Percentiles rank a stretch among this genome's conserved stretches.
phyloP scores from a whole-genome alignment of 2,797 vertebrate species.

The Toxotes lorentzi region DNA sequence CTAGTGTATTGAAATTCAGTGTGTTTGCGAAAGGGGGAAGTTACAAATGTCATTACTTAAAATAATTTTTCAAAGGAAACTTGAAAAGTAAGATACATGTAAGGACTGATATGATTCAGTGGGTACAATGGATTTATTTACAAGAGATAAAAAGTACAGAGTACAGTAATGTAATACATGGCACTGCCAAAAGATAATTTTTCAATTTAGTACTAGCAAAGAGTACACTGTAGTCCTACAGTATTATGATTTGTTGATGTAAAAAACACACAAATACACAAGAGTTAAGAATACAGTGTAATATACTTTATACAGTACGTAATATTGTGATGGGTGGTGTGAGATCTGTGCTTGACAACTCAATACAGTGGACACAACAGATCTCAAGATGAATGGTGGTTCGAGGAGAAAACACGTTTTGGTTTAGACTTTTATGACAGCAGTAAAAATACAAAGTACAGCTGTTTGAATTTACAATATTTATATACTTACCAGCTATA shows the following conservation, averaged over 20 bases:
- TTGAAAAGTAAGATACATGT: not conserved
- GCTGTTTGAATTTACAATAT: slow-evolving; percentile 7
- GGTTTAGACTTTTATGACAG: slow-evolving; percentile 21
- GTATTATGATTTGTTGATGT: slow-evolving; percentile 16
- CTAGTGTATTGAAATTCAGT: slow-evolving; percentile 51
- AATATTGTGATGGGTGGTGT: not conserved
- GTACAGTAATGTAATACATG: slow-evolving; percentile 1
- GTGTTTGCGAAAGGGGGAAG: slow-evolving; percentile 64
- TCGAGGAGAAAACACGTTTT: slow-evolving; percentile 10
- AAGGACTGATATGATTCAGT: slow-evolving; percentile 16
- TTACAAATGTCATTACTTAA: slow-evolving; percentile 54
- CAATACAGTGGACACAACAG: not conserved
- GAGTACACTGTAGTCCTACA: not conserved
- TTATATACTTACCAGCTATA: slow-evolving; percentile 40
- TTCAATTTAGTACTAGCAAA: slow-evolving; percentile 11
- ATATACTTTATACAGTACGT: not conserved
- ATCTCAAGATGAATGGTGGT: slow-evolving; percentile 8
- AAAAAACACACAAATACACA: slow-evolving; percentile 10
- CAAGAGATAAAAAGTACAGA: slow-evolving; percentile 34
- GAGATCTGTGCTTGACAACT: not conserved
- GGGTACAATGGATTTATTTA: slow-evolving; percentile 58
- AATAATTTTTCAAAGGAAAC: slow-evolving; percentile 38
- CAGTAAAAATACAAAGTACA: slow-evolving; percentile 15
- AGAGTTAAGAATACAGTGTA: slow-evolving; percentile 8
- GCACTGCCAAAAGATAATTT: not conserved